Evolutionary conservation across 2,797 vertebrate species (phyloP).

Genomic region (Kryptolebias ocellatus): DNA sequence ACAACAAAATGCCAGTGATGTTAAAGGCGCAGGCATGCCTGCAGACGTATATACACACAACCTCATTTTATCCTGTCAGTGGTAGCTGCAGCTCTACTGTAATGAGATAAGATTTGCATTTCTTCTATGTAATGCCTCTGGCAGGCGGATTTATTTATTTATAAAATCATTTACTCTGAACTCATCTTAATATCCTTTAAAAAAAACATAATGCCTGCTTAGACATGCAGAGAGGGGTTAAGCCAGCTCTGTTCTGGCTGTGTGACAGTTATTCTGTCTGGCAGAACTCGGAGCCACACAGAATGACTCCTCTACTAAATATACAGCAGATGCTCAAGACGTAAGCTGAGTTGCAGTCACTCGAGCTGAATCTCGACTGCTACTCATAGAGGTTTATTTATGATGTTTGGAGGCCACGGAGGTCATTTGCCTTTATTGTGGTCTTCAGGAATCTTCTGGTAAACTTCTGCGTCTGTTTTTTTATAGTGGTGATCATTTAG

Average conservation of each 20-base stretch:
- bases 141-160: constrained; percentile 36
- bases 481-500: neutral
- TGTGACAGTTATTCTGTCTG: constrained; percentile 51
- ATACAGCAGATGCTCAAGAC: constrained; percentile 34
- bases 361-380: constrained; percentile 19
- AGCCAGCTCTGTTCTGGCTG: constrained; percentile 41
- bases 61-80: constrained; percentile 20
- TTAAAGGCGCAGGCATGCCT: constrained; percentile 16
- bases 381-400: constrained; percentile 9
- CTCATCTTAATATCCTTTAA: constrained; percentile 13
- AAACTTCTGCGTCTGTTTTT: neutral
- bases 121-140: constrained; percentile 20
- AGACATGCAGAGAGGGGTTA: constrained; percentile 18
- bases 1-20: constrained; percentile 23
- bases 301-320: constrained; percentile 37
- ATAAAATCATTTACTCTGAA: constrained; percentile 35
- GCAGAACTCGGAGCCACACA: constrained; percentile 37
- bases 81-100: constrained; percentile 4
- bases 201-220: constrained; percentile 18
- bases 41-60: constrained; percentile 2
- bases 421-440: constrained; percentile 41
- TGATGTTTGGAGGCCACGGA: constrained; percentile 18
- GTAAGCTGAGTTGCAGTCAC: constrained; percentile 22
- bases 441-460: constrained; percentile 7
- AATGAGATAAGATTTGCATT: constrained; percentile 37